A percentile compares a stretch with the other conserved stretches of the same genome.
Evolutionary conservation across 2,797 vertebrate species (phyloP).

Genomic region (Molossus alvarezi): DNA sequence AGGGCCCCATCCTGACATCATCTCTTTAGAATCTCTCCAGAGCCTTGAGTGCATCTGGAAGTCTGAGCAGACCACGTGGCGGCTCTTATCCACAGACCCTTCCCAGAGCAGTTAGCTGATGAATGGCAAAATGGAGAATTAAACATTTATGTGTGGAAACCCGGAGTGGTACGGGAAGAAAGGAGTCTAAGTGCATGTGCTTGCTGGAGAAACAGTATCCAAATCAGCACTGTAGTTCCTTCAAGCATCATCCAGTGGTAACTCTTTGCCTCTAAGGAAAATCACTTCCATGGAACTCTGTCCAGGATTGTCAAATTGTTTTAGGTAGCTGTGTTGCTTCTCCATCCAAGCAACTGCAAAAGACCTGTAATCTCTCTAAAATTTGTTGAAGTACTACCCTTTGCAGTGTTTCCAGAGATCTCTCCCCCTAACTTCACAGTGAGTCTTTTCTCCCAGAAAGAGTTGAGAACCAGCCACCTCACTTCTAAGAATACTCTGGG

Average conservation of each 20-base stretch:
- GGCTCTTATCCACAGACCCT: constrained; percentile 84
- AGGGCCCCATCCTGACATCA: constrained; percentile 83
- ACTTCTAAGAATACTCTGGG: not conserved
- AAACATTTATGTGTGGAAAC: constrained; percentile 89
- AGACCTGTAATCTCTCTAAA: not conserved
- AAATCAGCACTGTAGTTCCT: not conserved
- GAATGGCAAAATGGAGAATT: constrained; percentile 86
- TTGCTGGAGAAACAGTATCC: not conserved
- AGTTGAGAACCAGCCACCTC: not conserved
- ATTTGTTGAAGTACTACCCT: not conserved
- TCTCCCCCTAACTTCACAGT: not conserved
- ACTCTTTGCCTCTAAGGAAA: not conserved
- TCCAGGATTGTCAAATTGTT: not conserved
- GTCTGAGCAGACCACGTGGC: constrained; percentile 64
- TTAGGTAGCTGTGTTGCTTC: not conserved
- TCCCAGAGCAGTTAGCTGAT: constrained; percentile 80
- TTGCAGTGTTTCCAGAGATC: not conserved
- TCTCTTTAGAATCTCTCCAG: constrained; percentile 83
- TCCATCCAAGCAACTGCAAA: not conserved
- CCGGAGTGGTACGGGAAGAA: constrained; percentile 79
- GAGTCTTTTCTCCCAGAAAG: not conserved
- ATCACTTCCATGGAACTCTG: not conserved
- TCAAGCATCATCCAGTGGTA: not conserved
- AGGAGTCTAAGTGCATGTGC: constrained; percentile 44
- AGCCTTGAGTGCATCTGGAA: constrained; percentile 84